A percentile compares a stretch with the other conserved stretches of the same genome.
phyloP scores from a whole-genome alignment of 2,797 vertebrate genomes.

The Alectoris magna region DNA sequence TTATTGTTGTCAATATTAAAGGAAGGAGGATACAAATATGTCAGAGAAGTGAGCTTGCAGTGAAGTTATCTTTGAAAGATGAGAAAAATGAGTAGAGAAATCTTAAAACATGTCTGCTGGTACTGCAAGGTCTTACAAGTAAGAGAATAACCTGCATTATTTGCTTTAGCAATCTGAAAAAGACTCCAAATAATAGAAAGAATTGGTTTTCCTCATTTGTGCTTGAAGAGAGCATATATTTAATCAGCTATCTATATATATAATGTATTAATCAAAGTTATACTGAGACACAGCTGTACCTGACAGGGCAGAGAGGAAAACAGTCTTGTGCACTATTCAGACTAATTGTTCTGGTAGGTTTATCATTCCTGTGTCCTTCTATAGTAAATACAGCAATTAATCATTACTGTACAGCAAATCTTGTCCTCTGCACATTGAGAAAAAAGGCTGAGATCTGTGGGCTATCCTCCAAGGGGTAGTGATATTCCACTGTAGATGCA shows the following conservation, averaged over 20 bases:
- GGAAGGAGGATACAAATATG: neutral
- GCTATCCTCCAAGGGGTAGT: neutral
- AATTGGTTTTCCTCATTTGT: neutral
- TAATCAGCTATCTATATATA: too few relatives aligned
- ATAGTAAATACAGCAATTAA: neutral
- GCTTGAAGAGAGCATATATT: neutral
- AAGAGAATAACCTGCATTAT: neutral
- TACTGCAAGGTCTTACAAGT: neutral
- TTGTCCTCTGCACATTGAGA: neutral
- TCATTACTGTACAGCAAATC: neutral
- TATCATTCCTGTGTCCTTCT: neutral
- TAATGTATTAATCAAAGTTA: neutral
- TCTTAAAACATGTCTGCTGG: neutral
- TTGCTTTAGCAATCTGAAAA: neutral
- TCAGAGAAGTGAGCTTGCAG: neutral
- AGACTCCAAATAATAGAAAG: neutral
- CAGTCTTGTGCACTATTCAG: neutral
- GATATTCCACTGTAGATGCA: neutral
- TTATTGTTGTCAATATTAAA: neutral
- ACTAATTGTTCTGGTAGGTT: neutral
- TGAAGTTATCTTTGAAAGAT: conserved; percentile 16
- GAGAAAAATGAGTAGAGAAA: conserved; percentile 6
- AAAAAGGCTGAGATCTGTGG: neutral
- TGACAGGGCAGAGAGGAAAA: neutral
- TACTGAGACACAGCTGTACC: neutral